Evolutionary conservation across 2,113 vertebrate species (phyloP).

Genomic region (Halichoerus grypus): DNA sequence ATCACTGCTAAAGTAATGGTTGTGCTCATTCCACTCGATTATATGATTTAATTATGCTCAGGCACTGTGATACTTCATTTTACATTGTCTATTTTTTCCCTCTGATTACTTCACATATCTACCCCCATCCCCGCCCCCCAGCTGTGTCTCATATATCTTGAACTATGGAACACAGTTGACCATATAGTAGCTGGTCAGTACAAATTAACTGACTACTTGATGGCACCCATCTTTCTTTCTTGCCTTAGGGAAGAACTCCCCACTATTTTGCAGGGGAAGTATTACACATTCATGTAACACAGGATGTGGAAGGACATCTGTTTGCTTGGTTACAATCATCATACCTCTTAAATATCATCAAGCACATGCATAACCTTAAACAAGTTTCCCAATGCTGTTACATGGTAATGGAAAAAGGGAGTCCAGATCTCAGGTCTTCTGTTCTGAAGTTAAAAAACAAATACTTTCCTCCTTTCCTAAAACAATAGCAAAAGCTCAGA

Average conservation of each 20-base stretch:
- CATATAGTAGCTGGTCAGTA: not conserved
- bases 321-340: not conserved
- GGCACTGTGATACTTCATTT: not conserved
- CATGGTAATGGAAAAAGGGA: not conserved
- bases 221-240: not conserved
- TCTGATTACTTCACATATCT: not conserved
- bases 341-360: not conserved
- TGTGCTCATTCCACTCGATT: not conserved
- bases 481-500: not conserved
- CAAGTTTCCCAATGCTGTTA: rapidly evolving
- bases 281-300: not conserved
- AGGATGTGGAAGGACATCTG: not conserved
- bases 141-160: not conserved
- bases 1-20: not conserved
- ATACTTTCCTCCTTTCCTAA: not conserved
- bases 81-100: not conserved
- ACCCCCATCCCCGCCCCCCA: rapidly evolving
- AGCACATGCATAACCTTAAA: not conserved
- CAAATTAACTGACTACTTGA: not conserved
- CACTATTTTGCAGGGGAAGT: not conserved
- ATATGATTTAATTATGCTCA: not conserved
- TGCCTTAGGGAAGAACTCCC: not conserved
- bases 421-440: not conserved
- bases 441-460: not conserved
- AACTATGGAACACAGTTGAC: not conserved